phyloP scores from a whole-genome alignment of 2,113 vertebrate genomes.

The Rhinolophus ferrumequinum region DNA sequence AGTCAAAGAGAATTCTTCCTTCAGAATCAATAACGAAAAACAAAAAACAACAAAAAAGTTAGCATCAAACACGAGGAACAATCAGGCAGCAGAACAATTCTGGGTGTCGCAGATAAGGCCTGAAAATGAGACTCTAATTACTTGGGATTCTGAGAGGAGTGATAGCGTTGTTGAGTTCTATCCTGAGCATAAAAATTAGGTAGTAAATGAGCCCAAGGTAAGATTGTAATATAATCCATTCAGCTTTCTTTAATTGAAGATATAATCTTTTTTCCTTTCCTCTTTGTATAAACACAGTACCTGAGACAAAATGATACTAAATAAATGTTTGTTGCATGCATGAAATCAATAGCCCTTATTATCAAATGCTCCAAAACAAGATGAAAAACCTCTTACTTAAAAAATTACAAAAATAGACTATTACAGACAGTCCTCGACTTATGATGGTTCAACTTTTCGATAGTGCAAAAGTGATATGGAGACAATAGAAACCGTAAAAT shows the following conservation, averaged over 20 bases:
- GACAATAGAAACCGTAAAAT: not conserved
- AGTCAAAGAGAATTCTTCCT: not conserved
- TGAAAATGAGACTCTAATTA: not conserved
- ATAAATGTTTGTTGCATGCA: not conserved
- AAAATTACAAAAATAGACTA: not conserved
- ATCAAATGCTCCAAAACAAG: not conserved
- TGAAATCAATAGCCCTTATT: not conserved
- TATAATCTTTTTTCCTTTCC: not conserved
- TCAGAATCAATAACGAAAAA: not conserved
- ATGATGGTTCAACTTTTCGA: not conserved
- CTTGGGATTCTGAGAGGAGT: not conserved
- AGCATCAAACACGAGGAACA: not conserved
- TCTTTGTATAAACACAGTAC: not conserved
- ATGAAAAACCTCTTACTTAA: not conserved
- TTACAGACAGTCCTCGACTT: not conserved
- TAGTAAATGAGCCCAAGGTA: not conserved
- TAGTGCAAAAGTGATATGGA: not conserved
- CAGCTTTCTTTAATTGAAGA: not conserved
- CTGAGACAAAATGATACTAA: not conserved
- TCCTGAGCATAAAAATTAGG: not conserved
- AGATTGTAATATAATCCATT: not conserved
- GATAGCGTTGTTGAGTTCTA: not conserved
- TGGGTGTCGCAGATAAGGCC: not conserved
- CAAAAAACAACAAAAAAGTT: not conserved
- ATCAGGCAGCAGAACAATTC: not conserved